These are phyloP conservation scores for Indri indri DNA, from an alignment of 2,113 vertebrate genomes.

Conservation along the genomic window DNA sequence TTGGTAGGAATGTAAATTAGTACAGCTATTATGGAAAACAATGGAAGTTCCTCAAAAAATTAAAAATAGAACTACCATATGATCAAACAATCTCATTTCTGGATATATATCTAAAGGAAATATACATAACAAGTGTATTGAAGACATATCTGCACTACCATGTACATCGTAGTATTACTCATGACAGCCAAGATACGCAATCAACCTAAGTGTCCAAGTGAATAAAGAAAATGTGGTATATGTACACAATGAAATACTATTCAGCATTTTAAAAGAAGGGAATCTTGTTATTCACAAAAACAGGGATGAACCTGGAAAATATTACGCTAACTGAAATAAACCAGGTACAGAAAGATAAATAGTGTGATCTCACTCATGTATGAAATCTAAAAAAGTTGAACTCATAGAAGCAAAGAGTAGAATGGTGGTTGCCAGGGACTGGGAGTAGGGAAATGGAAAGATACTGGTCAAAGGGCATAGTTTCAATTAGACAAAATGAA, in stretches of 20 bases:
- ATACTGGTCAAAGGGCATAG: not conserved
- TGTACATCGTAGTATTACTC: not conserved
- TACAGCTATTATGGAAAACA: not conserved
- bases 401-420: not conserved
- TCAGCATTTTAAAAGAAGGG: not conserved
- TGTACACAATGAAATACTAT: not conserved
- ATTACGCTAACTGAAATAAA: not conserved
- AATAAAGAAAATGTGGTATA: not conserved
- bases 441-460: not conserved
- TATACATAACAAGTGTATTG: not conserved
- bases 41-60: not conserved
- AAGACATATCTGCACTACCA: not conserved
- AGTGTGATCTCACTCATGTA: not conserved
- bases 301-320: not conserved
- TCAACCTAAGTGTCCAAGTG: not conserved
- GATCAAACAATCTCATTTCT: not conserved
- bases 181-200: not conserved
- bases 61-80: not conserved
- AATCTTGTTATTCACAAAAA: not conserved
- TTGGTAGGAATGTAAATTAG: not conserved
- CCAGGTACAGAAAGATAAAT: not conserved
- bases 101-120: not conserved
- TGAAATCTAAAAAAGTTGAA: not conserved
- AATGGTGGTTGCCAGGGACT: not conserved
- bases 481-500: not conserved